Evolutionary conservation across 2,888 invertebrate genomes (phyloP).

Genomic region (Acleris emargana): DNA sequence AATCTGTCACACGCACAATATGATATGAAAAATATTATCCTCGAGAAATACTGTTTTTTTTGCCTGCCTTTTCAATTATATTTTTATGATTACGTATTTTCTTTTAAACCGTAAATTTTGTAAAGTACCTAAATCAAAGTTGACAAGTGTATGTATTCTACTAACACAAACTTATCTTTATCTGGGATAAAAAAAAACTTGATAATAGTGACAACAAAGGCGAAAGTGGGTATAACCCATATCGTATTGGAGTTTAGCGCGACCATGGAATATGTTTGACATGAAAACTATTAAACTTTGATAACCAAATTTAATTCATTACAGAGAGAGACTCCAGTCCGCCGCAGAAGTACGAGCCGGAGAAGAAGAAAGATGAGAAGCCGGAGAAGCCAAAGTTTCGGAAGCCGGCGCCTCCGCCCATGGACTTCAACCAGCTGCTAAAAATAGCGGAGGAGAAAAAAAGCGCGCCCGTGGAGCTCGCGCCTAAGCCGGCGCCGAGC

Average conservation of each 20-base stretch:
- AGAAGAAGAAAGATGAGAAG: constrained; percentile 71
- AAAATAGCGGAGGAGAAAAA: constrained; percentile 94
- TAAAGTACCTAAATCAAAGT: too few relatives aligned
- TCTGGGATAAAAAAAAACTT: too few relatives aligned
- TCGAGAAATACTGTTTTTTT: not conserved
- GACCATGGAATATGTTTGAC: too few relatives aligned
- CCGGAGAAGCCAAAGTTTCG: constrained; percentile 84
- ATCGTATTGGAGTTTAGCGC: too few relatives aligned
- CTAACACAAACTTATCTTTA: too few relatives aligned
- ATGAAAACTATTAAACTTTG: too few relatives aligned
- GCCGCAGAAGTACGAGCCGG: constrained; percentile 67
- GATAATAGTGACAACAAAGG: too few relatives aligned
- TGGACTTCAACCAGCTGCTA: constrained; percentile 91
- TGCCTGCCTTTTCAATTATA: constrained; percentile 40
- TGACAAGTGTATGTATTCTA: too few relatives aligned
- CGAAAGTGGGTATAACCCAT: constrained; percentile 43
- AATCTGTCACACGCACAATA: too few relatives aligned
- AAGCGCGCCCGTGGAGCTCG: constrained; percentile 87
- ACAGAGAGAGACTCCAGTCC: constrained; percentile 61
- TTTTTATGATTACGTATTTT: constrained; percentile 47
- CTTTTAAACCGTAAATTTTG: too few relatives aligned
- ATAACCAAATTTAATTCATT: constrained; percentile 23
- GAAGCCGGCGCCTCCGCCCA: constrained; percentile 87
- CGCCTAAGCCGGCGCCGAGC: constrained; percentile 52
- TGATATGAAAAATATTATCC: too few relatives aligned